Base-by-base conservation (phyloP, 2,113 vertebrate genomes). In the Macroglossus sobrinus region DNA sequence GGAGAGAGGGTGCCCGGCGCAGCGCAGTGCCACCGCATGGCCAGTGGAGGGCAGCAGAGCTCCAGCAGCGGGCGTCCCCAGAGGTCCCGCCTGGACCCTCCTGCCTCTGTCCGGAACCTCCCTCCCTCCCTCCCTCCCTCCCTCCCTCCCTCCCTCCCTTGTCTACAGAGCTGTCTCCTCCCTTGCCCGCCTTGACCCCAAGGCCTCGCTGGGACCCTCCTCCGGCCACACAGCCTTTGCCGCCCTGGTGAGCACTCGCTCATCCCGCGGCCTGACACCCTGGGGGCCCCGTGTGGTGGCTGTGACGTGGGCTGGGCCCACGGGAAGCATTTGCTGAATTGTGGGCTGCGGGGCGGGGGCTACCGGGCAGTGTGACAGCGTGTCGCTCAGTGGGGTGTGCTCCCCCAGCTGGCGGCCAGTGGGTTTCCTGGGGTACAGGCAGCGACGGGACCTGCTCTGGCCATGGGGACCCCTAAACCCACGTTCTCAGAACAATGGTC, bases 21-120 rank as follows among this genome's bases (percentile, higher is more conserved):
- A 10, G 0, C 0, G 47, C 76, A 93, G 87, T 95, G 7, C 79
- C 63, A n/a, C 0, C 11, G 3, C 0, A 0, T 1, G 12, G 75
- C 89, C 97, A 88, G 96, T 11, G 4, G 97, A 61, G 86, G 97
- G 69, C 92, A 95, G 96, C 96, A 97, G 96, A 96, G 61, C 87
- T 50, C 84, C 80, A 89, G 87, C 7, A 21, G 66, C 75, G 1
- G 40, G 55, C 0, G 9, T 24, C 33, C 33, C 0, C 0, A 4
- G 22, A 0, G 40, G 69, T n/a, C n/a, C 2, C 1, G 71, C 43
- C 76, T 0, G 57, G 84, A 13, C 40, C 19, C 7, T 26, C 12
- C 50, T 50, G 2, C 13, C 47, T n/a, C n/a, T n/a, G n/a, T n/a
- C n/a, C n/a, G n/a, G n/a, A n/a, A n/a, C n/a, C n/a, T n/a, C n/a